Percentiles rank a stretch among this genome's conserved stretches.
Evolutionary conservation across 1,140 invertebrate species (phyloP).

Genomic region (Stratiolaelaps scimitus): DNA sequence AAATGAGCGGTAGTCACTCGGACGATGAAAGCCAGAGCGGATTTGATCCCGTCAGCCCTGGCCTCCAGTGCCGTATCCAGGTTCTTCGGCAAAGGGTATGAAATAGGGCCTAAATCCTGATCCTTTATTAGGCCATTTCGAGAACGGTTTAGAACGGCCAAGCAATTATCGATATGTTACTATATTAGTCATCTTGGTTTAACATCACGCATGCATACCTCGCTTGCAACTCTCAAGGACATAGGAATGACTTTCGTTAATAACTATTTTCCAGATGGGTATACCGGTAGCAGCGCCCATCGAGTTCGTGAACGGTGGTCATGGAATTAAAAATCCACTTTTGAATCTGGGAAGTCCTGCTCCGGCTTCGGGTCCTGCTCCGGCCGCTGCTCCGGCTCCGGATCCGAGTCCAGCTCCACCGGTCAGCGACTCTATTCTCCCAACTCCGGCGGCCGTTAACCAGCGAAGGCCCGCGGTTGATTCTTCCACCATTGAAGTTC

Average conservation of each 20-base stretch:
- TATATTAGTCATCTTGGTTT: too few species aligned
- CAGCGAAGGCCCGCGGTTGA: slow-evolving; percentile 1
- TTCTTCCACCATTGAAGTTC: not conserved
- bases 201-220: too few species aligned
- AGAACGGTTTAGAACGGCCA: too few species aligned
- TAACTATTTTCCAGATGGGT: slow-evolving; percentile 24
- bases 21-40: slow-evolving; percentile 15
- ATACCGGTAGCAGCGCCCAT: slow-evolving; percentile 50
- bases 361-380: slow-evolving; percentile 15
- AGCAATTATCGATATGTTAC: too few species aligned
- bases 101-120: not conserved
- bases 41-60: slow-evolving; percentile 19
- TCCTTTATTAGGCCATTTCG: not conserved
- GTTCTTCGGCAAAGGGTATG: slow-evolving; percentile 23
- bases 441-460: too few species aligned
- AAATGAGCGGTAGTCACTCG: slow-evolving; percentile 6
- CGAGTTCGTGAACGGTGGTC: slow-evolving; percentile 96
- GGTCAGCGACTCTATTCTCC: too few species aligned
- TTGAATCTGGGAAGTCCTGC: slow-evolving; percentile 42
- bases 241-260: too few species aligned
- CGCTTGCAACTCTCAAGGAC: too few species aligned
- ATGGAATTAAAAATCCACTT: slow-evolving; percentile 95
- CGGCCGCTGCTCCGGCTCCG: slow-evolving; percentile 32
- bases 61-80: slow-evolving; percentile 5
- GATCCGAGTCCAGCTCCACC: not conserved